These are phyloP conservation scores for Dastarcus helophoroides DNA, from an alignment of 2,888 invertebrate genomes.

Conservation along the genomic window DNA sequence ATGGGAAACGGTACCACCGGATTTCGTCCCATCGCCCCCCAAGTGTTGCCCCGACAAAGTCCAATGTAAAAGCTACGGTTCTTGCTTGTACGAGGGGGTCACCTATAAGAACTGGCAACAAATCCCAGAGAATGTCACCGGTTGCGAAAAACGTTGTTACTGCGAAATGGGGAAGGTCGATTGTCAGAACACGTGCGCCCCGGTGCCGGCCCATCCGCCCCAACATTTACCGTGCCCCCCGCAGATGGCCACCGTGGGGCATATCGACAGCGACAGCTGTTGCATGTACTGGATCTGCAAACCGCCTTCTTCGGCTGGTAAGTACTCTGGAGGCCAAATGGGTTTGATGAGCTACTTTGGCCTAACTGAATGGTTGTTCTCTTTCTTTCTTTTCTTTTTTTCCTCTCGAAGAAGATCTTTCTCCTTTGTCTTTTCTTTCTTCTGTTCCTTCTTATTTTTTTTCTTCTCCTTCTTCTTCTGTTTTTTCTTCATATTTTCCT, in stretches of 20 bases:
- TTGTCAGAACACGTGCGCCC: conserved; percentile 71
- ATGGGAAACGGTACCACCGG: conserved; percentile 72
- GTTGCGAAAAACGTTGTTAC: conserved; percentile 76
- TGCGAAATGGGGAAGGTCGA: conserved; percentile 81
- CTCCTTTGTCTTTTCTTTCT: too few relatives aligned
- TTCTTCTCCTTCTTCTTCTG: too few relatives aligned
- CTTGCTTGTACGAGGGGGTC: conserved; percentile 60
- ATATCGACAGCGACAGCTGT: conserved; percentile 66
- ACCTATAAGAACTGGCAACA: conserved; percentile 69
- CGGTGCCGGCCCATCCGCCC: conserved; percentile 66
- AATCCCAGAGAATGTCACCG: conserved; percentile 66
- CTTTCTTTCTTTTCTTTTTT: too few relatives aligned
- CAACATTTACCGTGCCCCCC: conserved; percentile 60
- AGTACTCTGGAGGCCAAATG: conserved; percentile 3
- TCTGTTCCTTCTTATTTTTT: too few relatives aligned
- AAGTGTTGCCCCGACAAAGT: conserved; percentile 74
- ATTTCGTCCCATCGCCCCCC: conserved; percentile 59
- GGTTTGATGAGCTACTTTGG: too few relatives aligned
- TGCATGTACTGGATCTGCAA: conserved; percentile 68
- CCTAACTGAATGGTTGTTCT: too few relatives aligned
- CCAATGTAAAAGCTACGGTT: conserved; percentile 69
- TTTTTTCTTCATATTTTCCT: too few relatives aligned
- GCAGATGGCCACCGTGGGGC: conserved; percentile 52
- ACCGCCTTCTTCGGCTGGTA: conserved; percentile 34
- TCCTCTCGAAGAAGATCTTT: too few relatives aligned